Percentiles rank a stretch among this genome's conserved stretches.
phyloP scores from a whole-genome alignment of 2,113 vertebrate genomes.

The Genyomyrus donnyi region DNA sequence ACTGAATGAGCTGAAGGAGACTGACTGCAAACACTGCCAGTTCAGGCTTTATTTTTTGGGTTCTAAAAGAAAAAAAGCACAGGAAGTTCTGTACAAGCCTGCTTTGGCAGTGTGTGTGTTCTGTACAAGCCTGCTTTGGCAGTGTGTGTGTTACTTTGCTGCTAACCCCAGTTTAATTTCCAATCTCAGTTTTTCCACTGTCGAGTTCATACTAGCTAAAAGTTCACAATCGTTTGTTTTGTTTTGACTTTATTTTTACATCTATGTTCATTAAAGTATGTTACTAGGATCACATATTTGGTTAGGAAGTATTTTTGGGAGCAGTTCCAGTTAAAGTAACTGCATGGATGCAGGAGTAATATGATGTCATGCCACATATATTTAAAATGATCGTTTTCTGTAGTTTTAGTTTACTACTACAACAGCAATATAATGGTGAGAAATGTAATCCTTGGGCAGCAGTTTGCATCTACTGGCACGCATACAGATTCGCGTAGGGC shows the following conservation, averaged over 20 bases:
- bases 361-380: not conserved
- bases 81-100: constrained; percentile 52
- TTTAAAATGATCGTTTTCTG: not conserved
- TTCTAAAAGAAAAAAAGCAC: constrained; percentile 50
- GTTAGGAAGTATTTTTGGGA: not conserved
- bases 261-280: constrained; percentile 9
- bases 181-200: not conserved
- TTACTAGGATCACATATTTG: constrained; percentile 8
- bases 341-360: not conserved
- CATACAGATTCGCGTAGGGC: not conserved
- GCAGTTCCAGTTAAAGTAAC: constrained; percentile 3
- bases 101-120: not conserved
- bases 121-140: too few species aligned
- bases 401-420: not conserved
- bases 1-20: constrained; percentile 44
- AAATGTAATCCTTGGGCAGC: not conserved
- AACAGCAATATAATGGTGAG: not conserved
- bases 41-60: constrained; percentile 33
- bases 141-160: constrained; percentile 32
- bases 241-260: not conserved
- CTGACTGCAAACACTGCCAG: constrained; percentile 41
- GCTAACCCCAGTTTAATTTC: not conserved
- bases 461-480: not conserved
- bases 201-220: constrained; percentile 11
- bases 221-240: not conserved